phyloP scores from a whole-genome alignment of 2,888 invertebrate genomes.

The Aplocera efformata region DNA sequence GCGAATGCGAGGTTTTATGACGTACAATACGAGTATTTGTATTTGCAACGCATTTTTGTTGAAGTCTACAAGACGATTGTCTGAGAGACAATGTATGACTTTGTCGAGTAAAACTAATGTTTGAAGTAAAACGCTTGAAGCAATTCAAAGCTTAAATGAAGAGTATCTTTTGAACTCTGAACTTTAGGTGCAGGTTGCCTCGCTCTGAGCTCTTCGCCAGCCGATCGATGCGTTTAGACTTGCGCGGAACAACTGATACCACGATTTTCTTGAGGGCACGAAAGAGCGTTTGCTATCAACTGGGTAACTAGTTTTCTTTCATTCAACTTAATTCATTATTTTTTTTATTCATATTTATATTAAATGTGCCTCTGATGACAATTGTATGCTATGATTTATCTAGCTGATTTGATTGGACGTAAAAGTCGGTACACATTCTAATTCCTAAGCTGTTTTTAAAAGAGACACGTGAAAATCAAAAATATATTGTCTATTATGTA shows the following conservation, averaged over 20 bases:
- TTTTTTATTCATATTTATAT: too few relatives aligned
- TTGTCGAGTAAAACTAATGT: neutral
- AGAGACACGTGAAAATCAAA: too few relatives aligned
- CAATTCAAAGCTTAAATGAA: neutral
- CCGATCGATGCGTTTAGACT: slow-evolving; percentile 21
- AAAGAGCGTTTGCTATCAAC: neutral
- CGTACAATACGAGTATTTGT: slow-evolving; percentile 1
- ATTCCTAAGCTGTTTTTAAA: too few relatives aligned
- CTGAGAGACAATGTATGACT: too few relatives aligned
- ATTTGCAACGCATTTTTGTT: neutral
- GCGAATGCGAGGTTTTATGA: slow-evolving; percentile 16
- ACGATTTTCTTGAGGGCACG: slow-evolving; percentile 1
- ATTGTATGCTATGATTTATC: too few relatives aligned
- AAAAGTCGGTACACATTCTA: too few relatives aligned
- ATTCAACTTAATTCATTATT: too few relatives aligned
- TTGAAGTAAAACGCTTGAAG: neutral
- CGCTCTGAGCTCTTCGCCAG: slow-evolving; percentile 11
- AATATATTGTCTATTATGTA: too few relatives aligned
- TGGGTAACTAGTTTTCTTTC: too few relatives aligned
- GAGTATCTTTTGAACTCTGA: too few relatives aligned
- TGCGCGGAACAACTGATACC: slow-evolving; percentile 20
- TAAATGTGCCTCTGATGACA: too few relatives aligned
- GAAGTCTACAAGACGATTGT: neutral
- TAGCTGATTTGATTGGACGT: too few relatives aligned
- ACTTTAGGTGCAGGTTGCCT: slow-evolving; percentile 16